Base-by-base conservation (phyloP, 2,888 invertebrate genomes). In the Ptilodon capucinus region DNA sequence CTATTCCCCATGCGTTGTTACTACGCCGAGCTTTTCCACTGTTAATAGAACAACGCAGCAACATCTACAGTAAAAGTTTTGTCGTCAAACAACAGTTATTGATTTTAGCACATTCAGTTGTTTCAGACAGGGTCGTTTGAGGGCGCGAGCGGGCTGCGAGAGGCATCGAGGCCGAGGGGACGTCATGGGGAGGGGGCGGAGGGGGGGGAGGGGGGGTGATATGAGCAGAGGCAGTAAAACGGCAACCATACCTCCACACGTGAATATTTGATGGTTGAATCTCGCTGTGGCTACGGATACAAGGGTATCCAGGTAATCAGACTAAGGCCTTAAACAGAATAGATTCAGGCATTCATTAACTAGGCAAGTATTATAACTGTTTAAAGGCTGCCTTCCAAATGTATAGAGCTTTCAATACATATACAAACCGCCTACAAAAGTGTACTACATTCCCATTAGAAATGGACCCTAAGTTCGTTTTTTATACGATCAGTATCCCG, bases 201-300 rank as follows among this genome's bases (percentile, higher is more conserved):
- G 57, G 64, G 46, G 51, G 64, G 49, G 52, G 44, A 41, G 60
- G 57, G 45, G 54, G 59, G 55, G 58, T 61, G 57, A 51, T 13
- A 6, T 1, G 3, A 39, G 13, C 38, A 75, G 73, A 68, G 79
- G 80, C 86, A 81, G 84, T 86, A 84, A 86, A 87, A 84, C 81
- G 81, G 83, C 84, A 85, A 82, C 81, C 84, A 79, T 81, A 76
- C 79, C 85, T 81, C 83, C 83, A 81, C 84, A 84, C 81, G 86
- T 90, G 86, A 90, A 90, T 90, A 87, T 90, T 90, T 88, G 83
- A 90, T 90, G 83, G 73, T 72, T 77, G 84, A 86, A 87, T 88
- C 87, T 86, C 85, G 79, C 79, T 81, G 81, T 74, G 81, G 79
- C 77, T 78, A 73, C 74, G 71, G 74, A 74, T 76, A 73, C 75